phyloP scores from a whole-genome alignment of 2,888 invertebrate genomes.

The Odontomyia ornata region DNA sequence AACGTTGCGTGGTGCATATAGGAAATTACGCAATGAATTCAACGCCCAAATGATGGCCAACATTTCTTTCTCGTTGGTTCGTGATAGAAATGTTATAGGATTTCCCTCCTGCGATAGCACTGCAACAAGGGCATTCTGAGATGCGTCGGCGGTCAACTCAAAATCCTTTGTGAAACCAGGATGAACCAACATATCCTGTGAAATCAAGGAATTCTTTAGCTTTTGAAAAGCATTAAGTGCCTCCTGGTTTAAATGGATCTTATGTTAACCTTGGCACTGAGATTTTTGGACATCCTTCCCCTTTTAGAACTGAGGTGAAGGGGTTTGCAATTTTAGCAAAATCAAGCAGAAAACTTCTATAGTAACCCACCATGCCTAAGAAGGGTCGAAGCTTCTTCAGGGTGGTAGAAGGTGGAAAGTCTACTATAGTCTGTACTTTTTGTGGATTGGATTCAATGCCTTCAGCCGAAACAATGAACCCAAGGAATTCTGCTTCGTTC shows the following conservation, averaged over 20 bases:
- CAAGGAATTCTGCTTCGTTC: no score
- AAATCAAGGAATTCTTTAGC: not conserved
- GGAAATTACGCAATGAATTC: no score
- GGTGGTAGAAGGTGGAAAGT: no score
- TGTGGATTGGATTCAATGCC: slow-evolving; percentile 53
- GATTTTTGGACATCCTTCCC: slow-evolving; percentile 6
- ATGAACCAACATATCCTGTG: not conserved
- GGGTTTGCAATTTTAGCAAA: slow-evolving; percentile 19
- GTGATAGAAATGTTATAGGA: no score
- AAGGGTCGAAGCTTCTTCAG: no score
- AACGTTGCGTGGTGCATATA: no score
- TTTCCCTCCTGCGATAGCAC: no score
- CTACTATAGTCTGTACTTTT: no score
- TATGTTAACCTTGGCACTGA: not conserved
- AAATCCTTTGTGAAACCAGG: no score
- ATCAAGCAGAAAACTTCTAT: slow-evolving; percentile 7
- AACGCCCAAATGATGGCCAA: no score
- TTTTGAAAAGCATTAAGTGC: slow-evolving; percentile 16
- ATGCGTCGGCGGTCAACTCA: slow-evolving; percentile 25
- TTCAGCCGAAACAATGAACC: slow-evolving; percentile 50
- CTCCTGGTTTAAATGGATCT: slow-evolving; percentile 10
- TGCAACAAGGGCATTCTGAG: not conserved
- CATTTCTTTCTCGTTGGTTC: no score
- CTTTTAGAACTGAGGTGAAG: slow-evolving; percentile 24
- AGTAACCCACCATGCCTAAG: slow-evolving; percentile 16